Base-by-base conservation (phyloP, 2,888 invertebrate species). In the Orthosia gothica region DNA sequence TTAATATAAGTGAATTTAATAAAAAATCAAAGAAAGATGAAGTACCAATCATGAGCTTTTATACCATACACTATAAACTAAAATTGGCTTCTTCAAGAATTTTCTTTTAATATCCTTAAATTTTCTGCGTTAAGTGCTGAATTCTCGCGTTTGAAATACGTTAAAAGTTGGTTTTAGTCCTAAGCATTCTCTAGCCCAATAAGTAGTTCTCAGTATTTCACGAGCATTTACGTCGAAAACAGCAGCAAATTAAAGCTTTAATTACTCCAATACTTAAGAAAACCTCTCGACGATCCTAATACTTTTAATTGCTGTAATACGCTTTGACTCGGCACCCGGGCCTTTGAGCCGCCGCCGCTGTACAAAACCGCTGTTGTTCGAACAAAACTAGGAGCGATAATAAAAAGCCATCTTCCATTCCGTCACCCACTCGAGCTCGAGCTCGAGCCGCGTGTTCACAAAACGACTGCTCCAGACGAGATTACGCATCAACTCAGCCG, bases 391-490 rank as follows among this genome's bases (percentile, higher is more conserved):
- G 74, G 66, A 77, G 83, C 70, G 76, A 85, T 84, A 82, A 86
- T 81, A 87, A 82, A 83, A 86, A 88, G 87, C 79, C 80, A 79
- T 83, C 85, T 89, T 84, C 85, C 79, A 80, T 82, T 79, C 77
- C 82, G 82, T 82, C 87, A 82, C 76, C 83, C 87, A 82, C 84
- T 86, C 83, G 79, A 76, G 71, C 52, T 45, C 20, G 32, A 45
- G 45, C 67, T 23, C 83, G 75, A 76, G 62, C 62, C 76, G 76
- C 66, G 74, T 78, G 78, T 61, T 86, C 84, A 86, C 89, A 88
- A 89, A 90, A 92, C 90, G 90, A 91, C 90, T 88, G 89, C 92
- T 91, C 88, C 80, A 88, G 88, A 90, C 90, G 87, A 92, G 91
- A 92, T 92, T 92, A 92, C 92, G 89, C 85, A 86, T 88, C 88